phyloP scores from a whole-genome alignment of 2,113 vertebrate species.

The Xerus inauris region DNA sequence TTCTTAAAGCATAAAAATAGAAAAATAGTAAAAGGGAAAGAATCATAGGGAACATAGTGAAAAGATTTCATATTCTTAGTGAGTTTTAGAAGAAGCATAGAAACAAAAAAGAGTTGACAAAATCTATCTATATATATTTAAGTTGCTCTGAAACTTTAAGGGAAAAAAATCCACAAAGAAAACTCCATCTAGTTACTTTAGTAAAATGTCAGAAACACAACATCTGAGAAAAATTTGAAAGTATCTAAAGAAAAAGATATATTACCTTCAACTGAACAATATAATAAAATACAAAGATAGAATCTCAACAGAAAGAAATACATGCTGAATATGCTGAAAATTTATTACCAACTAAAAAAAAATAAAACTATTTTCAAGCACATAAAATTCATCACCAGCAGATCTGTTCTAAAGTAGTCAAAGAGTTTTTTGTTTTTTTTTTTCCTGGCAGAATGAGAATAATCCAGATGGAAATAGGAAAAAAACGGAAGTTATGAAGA shows the following conservation, averaged over 20 bases:
- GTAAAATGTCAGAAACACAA: neutral
- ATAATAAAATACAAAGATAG: neutral
- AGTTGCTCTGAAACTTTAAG: neutral
- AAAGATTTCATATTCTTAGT: neutral
- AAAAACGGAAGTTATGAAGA: neutral
- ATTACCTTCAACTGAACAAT: neutral
- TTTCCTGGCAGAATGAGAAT: neutral
- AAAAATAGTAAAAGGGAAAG: neutral
- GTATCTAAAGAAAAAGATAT: neutral
- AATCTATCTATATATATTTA: neutral
- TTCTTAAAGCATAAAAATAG: neutral
- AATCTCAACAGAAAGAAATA: constrained; percentile 23
- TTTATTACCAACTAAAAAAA: neutral
- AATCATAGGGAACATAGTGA: neutral
- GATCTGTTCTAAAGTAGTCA: neutral
- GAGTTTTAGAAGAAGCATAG: neutral
- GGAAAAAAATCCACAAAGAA: neutral
- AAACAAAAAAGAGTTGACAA: neutral
- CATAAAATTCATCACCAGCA: neutral
- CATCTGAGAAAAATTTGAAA: neutral
- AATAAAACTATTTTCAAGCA: neutral
- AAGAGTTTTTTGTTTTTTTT: neutral
- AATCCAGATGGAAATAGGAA: neutral
- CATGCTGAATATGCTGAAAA: constrained; percentile 15
- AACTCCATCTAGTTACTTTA: neutral